Base-by-base conservation (phyloP, 2,113 vertebrate genomes). In the Dascyllus trimaculatus region DNA sequence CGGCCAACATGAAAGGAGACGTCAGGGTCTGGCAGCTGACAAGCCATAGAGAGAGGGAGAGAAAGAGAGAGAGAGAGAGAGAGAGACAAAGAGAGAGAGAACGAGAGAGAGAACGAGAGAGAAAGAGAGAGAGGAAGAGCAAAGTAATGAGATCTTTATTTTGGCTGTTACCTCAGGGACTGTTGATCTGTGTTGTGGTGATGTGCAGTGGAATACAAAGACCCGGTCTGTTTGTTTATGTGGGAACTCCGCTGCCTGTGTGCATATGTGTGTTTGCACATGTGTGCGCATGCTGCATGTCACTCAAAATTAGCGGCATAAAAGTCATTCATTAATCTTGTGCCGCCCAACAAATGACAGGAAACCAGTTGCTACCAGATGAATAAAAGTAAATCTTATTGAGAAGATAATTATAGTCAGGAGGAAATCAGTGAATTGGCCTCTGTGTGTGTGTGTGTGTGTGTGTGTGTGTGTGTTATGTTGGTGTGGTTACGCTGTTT, bases 1-100 rank as follows among this genome's bases (percentile, higher is more conserved):
- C 95, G 95, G 95, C 94, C 95, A 96, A 99, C 97, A 99, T 99
- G 97, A 99, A 99, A 99, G 97, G 97, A 98, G 96, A 96, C 95
- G 96, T 99, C 97, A 98, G 96, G 94, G 94, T 92, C 95, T 98
- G 96, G 97, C 96, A 98, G 96, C 96, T 98, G 97, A 98, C 96
- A 96, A 97, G 96, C 95, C 94, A 87, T 89, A 59, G 70, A 76
- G 82, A 45, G 56, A 58, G 56, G 18, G 25, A 17, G 25, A 26
- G 53, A 15, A 22, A 54, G 53, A 46, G 65, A 21, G 63, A 49
- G 38, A 18, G 58, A 19, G 19, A 40, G 43, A 51, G 9, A 70
- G 77, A 85, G 73, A 84, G 80, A 95, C 62, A 88, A 91, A 88
- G 82, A 90, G 90, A 88, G 86, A 56, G 82, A 77, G 80, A 81